These are phyloP conservation scores for Crocidura indochinensis DNA, from an alignment of 2,797 vertebrate genomes.

Conservation along the genomic window DNA sequence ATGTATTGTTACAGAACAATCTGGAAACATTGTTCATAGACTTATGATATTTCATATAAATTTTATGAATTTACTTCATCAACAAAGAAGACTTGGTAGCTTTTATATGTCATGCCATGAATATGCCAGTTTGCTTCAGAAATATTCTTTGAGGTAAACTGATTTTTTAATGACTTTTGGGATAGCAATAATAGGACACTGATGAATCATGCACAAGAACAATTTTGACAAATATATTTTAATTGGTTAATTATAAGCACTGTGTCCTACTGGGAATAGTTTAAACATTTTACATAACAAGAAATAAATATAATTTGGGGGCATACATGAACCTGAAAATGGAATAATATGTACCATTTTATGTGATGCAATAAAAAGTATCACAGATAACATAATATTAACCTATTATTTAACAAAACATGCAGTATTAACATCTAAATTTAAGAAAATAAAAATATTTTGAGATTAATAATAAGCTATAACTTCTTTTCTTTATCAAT, in stretches of 20 bases:
- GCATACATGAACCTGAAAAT: too few relatives aligned
- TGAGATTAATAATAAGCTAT: too few relatives aligned
- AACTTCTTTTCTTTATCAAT: too few relatives aligned
- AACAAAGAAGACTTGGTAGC: not conserved
- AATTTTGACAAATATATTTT: conserved; percentile 46
- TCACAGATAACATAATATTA: too few relatives aligned
- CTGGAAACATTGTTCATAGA: not conserved
- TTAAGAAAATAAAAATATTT: too few relatives aligned
- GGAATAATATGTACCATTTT: too few relatives aligned
- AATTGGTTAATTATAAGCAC: conserved; percentile 49
- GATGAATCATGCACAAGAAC: conserved; percentile 13
- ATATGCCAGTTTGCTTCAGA: not conserved
- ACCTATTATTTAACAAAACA: too few relatives aligned
- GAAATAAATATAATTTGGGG: too few relatives aligned
- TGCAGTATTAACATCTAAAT: too few relatives aligned
- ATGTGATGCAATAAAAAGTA: too few relatives aligned
- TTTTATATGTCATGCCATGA: conserved; percentile 19
- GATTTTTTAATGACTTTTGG: conserved; percentile 60
- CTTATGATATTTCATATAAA: conserved; percentile 10
- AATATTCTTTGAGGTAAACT: conserved; percentile 28
- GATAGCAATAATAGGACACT: conserved; percentile 33
- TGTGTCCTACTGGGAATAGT: not conserved
- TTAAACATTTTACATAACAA: too few relatives aligned
- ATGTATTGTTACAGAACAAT: not conserved
- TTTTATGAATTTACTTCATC: conserved; percentile 18